Conservation (phyloP, 2,797 vertebrate species). For the Sebastes matsubarae region DNA sequence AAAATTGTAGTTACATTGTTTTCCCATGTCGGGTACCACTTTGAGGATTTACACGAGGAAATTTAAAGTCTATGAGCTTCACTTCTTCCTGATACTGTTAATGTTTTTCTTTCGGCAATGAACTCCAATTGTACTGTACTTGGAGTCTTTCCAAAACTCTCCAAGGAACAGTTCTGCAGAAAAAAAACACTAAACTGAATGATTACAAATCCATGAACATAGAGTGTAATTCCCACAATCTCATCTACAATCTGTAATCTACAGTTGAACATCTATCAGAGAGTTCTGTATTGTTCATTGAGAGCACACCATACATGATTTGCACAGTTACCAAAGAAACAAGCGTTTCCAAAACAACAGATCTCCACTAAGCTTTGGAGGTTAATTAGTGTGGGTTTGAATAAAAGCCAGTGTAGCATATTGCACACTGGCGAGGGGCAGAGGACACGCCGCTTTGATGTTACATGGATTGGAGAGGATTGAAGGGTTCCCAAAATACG, state of each 20-base stretch:
- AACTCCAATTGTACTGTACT: slow-evolving; percentile 33
- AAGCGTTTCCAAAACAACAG: slow-evolving; percentile 65
- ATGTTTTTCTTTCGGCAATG: slow-evolving; percentile 30
- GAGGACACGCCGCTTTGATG: slow-evolving; percentile 62
- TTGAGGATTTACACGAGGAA: neutral
- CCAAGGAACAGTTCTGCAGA: slow-evolving; percentile 11
- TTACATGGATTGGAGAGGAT: slow-evolving; percentile 43
- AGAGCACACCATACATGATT: slow-evolving; percentile 18
- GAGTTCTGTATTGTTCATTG: slow-evolving; percentile 28
- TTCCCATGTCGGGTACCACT: neutral
- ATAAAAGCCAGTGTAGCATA: slow-evolving; percentile 48
- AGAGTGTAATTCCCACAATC: slow-evolving; percentile 51
- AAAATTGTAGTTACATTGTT: neutral
- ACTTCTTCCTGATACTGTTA: neutral
- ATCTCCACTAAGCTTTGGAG: slow-evolving; percentile 45
- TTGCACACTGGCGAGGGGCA: slow-evolving; percentile 29
- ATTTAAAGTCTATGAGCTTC: neutral
- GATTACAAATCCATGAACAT: slow-evolving; percentile 26
- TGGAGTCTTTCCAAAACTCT: slow-evolving; percentile 43
- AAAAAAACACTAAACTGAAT: slow-evolving; percentile 23
- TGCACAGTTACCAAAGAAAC: slow-evolving; percentile 67
- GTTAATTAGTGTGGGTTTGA: slow-evolving; percentile 66
- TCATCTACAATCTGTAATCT: slow-evolving; percentile 43
- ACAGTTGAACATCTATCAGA: slow-evolving; percentile 16
- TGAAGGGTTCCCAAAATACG: slow-evolving; percentile 54